Evolutionary conservation across 2,113 vertebrate genomes (phyloP).

Genomic region (Brachirus orientalis): DNA sequence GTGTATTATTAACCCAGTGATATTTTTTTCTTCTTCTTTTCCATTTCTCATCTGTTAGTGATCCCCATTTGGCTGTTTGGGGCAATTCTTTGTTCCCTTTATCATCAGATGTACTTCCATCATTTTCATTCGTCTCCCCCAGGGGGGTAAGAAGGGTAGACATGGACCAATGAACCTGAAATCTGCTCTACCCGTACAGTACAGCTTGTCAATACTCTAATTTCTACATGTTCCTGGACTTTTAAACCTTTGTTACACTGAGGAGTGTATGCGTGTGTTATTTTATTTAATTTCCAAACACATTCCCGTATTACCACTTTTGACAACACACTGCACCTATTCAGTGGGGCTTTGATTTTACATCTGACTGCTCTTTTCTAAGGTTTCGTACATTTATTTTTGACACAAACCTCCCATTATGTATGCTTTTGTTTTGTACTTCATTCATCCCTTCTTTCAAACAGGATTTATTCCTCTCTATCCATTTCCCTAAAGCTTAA

Average conservation of each 20-base stretch:
- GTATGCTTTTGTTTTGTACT: conserved; percentile 16
- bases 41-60: conserved; percentile 74
- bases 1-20: conserved; percentile 73
- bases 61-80: conserved; percentile 71
- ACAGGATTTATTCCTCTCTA: conserved; percentile 33
- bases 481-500: conserved; percentile 22
- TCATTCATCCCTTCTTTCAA: conserved; percentile 24
- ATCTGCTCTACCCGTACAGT: conserved; percentile 55
- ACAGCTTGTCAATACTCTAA: conserved; percentile 45
- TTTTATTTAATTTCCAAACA: conserved; percentile 21
- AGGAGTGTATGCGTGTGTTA: background rate
- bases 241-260: conserved; percentile 9
- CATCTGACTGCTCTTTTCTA: conserved; percentile 29
- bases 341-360: conserved; percentile 31
- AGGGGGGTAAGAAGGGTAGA: conserved; percentile 57
- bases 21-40: conserved; percentile 53
- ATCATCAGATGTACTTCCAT: conserved; percentile 69
- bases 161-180: conserved; percentile 68
- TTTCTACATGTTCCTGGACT: conserved; percentile 49
- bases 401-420: conserved; percentile 17
- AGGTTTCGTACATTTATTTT: conserved; percentile 32
- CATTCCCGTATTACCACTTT: conserved; percentile 10
- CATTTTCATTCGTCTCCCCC: conserved; percentile 55
- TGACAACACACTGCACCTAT: background rate
- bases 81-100: conserved; percentile 69